phyloP scores from a whole-genome alignment of 1,140 invertebrate species.

The Zaprionus tsacasi region DNA sequence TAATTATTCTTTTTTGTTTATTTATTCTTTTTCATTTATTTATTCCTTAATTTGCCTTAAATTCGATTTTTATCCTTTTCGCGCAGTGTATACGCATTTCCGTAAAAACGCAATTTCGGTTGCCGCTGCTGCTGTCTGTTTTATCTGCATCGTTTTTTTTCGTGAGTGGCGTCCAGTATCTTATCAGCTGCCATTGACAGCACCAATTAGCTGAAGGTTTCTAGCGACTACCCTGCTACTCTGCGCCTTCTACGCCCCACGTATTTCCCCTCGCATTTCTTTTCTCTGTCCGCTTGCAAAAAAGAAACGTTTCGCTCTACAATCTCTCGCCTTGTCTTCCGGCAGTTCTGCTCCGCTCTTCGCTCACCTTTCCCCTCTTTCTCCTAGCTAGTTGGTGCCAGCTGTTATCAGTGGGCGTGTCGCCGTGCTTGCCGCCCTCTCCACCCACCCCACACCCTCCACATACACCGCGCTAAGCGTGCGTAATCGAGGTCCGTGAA shows the following conservation, averaged over 20 bases:
- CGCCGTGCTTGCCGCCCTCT: background rate
- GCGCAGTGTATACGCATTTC: slow-evolving; percentile 26
- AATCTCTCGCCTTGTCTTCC: slow-evolving; percentile 28
- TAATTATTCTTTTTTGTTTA: no score
- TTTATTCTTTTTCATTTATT: background rate
- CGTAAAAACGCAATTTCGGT: slow-evolving; percentile 28
- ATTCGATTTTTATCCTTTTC: background rate
- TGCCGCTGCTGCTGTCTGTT: background rate
- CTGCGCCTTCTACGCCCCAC: background rate
- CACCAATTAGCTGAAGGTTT: slow-evolving; percentile 38
- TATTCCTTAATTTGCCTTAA: background rate
- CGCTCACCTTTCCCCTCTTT: background rate
- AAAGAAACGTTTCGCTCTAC: slow-evolving; percentile 16
- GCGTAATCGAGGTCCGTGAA: slow-evolving; percentile 38
- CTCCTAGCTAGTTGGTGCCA: slow-evolving; percentile 25
- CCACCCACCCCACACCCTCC: background rate
- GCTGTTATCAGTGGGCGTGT: slow-evolving; percentile 40
- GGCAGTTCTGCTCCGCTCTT: background rate
- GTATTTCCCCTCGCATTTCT: background rate
- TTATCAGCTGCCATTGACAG: slow-evolving; percentile 46
- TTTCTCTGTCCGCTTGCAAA: background rate
- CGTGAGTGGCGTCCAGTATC: slow-evolving; percentile 36
- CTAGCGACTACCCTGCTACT: slow-evolving; percentile 3
- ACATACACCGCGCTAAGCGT: background rate
- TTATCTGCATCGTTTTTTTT: slow-evolving; percentile 32